These are phyloP conservation scores for Dione juno DNA, from an alignment of 2,888 invertebrate genomes.

Conservation along the genomic window DNA sequence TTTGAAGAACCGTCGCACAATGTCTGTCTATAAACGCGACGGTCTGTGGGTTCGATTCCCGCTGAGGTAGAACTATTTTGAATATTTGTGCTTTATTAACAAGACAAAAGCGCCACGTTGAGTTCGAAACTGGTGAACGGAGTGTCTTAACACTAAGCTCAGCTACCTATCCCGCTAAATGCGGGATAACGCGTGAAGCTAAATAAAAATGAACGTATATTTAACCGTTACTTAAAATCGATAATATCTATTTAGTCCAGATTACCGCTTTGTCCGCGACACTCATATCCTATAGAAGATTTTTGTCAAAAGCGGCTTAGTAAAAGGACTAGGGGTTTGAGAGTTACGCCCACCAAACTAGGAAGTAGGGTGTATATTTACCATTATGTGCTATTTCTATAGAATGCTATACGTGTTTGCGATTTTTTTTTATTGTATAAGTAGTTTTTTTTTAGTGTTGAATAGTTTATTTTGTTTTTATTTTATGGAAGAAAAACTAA, in stretches of 20 bases:
- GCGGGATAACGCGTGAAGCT: no score
- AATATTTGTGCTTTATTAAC: no score
- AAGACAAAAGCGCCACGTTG: no score
- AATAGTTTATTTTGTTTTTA: neutral
- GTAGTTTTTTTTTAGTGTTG: neutral
- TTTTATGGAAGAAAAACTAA: neutral
- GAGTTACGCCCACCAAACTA: constrained; percentile 47
- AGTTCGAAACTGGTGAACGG: no score
- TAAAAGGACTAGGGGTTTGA: constrained; percentile 1
- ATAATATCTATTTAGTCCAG: constrained; percentile 7
- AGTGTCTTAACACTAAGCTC: no score
- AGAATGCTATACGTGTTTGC: constrained; percentile 26
- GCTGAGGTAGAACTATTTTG: neutral
- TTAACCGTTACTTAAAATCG: no score
- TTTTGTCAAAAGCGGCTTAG: constrained; percentile 36
- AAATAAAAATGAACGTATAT: no score
- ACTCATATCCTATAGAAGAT: constrained; percentile 13
- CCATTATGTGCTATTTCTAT: constrained; percentile 35
- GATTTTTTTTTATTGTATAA: neutral
- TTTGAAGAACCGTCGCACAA: no score
- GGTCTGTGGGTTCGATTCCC: neutral
- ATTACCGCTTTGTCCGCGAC: constrained; percentile 24
- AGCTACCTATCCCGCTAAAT: no score
- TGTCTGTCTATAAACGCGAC: neutral
- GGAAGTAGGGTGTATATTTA: constrained; percentile 50